A percentile compares a stretch with the other conserved stretches of the same genome.
Evolutionary conservation across 2,888 invertebrate genomes (phyloP).

Genomic region (Entomobrya proxima): DNA sequence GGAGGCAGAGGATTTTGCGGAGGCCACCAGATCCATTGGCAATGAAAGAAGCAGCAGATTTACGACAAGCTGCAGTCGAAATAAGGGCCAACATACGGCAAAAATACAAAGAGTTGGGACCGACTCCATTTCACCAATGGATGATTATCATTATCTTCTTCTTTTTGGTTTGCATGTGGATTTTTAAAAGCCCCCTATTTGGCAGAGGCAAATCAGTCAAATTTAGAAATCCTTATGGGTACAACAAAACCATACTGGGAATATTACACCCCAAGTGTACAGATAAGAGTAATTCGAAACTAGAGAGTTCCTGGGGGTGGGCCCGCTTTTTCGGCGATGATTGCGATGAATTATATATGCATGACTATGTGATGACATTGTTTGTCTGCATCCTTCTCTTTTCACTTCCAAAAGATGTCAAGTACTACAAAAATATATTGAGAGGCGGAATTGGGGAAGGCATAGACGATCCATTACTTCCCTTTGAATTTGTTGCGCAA

Average conservation of each 20-base stretch:
- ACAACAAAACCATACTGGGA: not conserved
- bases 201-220: constrained; percentile 85
- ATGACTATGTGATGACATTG: constrained; percentile 69
- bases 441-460: constrained; percentile 69
- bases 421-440: constrained; percentile 70
- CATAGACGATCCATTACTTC: constrained; percentile 72
- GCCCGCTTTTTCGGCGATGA: constrained; percentile 38
- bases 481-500: constrained; percentile 42
- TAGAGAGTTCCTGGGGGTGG: constrained; percentile 47
- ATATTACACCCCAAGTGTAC: constrained; percentile 22
- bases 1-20: constrained; percentile 50
- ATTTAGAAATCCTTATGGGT: not conserved
- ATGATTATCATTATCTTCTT: constrained; percentile 86
- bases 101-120: constrained; percentile 87
- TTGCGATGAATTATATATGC: constrained; percentile 57
- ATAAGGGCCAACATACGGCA: constrained; percentile 83
- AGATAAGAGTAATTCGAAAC: not conserved
- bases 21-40: not conserved
- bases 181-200: constrained; percentile 92
- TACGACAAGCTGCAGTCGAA: constrained; percentile 66
- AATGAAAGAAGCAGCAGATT: not conserved
- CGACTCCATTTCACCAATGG: constrained; percentile 86
- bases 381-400: constrained; percentile 69
- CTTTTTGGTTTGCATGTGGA: constrained; percentile 89
- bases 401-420: constrained; percentile 67